Evolutionary conservation across 2,797 vertebrate species (phyloP), one percentile per base, ranked within the genome.

Genomic region (Alfaro cultratus): DNA sequence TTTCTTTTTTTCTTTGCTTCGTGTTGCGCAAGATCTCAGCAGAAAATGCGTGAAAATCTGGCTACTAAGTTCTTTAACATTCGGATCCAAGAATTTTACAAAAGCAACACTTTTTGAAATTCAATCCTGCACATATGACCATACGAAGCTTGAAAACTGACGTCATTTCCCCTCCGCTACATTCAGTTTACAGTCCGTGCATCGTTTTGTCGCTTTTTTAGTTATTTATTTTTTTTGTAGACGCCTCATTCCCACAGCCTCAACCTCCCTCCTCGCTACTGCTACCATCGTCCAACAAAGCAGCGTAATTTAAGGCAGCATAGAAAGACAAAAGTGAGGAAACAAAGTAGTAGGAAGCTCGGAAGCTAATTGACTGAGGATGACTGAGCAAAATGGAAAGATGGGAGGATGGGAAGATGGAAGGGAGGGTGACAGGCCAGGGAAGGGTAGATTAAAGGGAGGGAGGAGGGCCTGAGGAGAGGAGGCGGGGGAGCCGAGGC

Each of bases 401-500:
- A 60, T 26, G 77, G 81, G 79, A 86, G 74, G 74, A 78, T 75
- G 88, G 89, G 73, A 26, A 68, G 76, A 76, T 15, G 68, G 82
- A 64, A 77, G 80, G 83, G 78, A 74, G 84, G 84, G 88, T 88
- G 86, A 80, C 91, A 88, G 90, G 75, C 83, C 70, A 81, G 83
- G 81, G 87, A 87, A 84, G 89, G 88, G 83, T 88, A 92, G 81
- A 89, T 91, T 89, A 95, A 94, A 94, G 93, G 94, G 79, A 91
- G 78, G 91, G 41, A 91, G 89, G 91, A 90, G 91, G 90, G 88
- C 86, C 92, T 86, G 86, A 79, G 78, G 75, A 88, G 82, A 91
- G 85, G 86, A 95, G 93, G 92, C 87, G 91, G 92, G 91, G 91
- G 93, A 95, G 95, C 84, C 87, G 91, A 92, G 94, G 92, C 93